These are phyloP conservation scores for Urocyon cinereoargenteus DNA, from an alignment of 2,797 vertebrate genomes.

Conservation along the genomic window DNA sequence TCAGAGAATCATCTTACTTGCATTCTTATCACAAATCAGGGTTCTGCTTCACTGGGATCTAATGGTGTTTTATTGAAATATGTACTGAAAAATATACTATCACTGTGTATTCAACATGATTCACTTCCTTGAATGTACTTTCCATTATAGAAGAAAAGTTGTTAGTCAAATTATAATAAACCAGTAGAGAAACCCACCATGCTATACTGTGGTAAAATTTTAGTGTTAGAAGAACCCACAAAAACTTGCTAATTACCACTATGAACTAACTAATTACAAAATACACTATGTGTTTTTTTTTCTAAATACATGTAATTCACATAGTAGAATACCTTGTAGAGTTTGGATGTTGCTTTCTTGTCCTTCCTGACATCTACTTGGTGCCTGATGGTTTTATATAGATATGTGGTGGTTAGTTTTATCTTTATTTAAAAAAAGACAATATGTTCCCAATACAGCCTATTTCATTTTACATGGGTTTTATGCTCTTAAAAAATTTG, in stretches of 20 bases:
- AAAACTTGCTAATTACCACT: not conserved
- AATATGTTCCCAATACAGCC: not conserved
- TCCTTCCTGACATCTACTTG: not conserved
- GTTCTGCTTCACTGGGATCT: not conserved
- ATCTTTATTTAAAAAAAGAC: not conserved
- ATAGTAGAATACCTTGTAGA: not conserved
- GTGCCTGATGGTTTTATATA: not conserved
- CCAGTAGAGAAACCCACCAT: not conserved
- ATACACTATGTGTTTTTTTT: not conserved
- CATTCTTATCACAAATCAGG: not conserved
- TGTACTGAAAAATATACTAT: not conserved
- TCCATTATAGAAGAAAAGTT: not conserved
- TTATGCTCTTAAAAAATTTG: not conserved
- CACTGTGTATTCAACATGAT: not conserved
- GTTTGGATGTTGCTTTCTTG: not conserved
- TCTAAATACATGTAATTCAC: not conserved
- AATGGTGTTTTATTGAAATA: not conserved
- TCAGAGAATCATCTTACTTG: not conserved
- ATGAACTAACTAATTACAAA: not conserved
- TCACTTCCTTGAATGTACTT: not conserved
- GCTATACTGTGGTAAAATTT: not conserved
- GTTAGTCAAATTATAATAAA: not conserved
- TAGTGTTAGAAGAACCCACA: not conserved
- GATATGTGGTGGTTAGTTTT: not conserved
- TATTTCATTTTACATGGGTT: not conserved